A percentile compares a stretch with the other conserved stretches of the same genome.
Evolutionary conservation across 2,797 vertebrate genomes (phyloP).

Genomic region (Tolypeutes matacus): DNA sequence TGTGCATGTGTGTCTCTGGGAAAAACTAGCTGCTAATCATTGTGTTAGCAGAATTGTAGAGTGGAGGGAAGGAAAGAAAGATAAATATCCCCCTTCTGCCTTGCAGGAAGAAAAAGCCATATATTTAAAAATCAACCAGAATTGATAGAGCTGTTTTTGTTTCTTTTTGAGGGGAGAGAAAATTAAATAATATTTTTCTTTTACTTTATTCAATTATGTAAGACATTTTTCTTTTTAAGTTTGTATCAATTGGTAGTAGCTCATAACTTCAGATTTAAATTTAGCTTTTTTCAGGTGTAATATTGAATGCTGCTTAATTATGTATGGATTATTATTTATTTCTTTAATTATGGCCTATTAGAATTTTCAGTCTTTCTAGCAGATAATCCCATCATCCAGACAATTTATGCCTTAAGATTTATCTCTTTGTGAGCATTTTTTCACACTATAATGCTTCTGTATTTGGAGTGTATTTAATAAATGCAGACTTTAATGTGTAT

Average conservation of each 20-base stretch:
- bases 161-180: not conserved
- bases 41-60: not conserved
- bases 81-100: not conserved
- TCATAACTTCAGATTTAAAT: constrained; percentile 52
- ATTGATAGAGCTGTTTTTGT: not conserved
- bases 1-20: fast-evolving
- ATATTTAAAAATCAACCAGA: constrained; percentile 14
- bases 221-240: not conserved
- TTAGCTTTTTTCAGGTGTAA: not conserved
- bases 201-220: constrained; percentile 2
- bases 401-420: constrained; percentile 29
- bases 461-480: constrained; percentile 10
- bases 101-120: not conserved
- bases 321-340: not conserved
- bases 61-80: not conserved
- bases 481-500: not conserved
- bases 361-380: not conserved
- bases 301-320: constrained; percentile 1
- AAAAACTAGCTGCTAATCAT: not conserved
- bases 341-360: constrained; percentile 33
- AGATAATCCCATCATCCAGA: constrained; percentile 29
- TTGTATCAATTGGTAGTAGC: not conserved
- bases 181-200: constrained; percentile 25
- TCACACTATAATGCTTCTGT: constrained; percentile 41
- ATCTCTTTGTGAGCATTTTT: constrained; percentile 39